phyloP scores from a whole-genome alignment of 1,140 invertebrate genomes.

The Gryon sp. region DNA sequence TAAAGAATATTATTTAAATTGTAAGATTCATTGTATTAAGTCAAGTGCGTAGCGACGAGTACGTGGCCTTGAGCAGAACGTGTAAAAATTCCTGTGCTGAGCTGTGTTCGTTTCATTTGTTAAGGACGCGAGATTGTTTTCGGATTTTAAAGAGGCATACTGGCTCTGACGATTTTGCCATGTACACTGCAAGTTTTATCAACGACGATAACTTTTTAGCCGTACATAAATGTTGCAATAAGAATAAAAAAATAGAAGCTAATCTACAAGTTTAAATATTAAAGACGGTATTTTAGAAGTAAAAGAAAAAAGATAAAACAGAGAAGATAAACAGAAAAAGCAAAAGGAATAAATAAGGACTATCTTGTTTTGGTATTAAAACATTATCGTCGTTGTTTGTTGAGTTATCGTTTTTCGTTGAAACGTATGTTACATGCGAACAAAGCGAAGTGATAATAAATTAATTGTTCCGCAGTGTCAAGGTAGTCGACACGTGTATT shows the following conservation, averaged over 20 bases:
- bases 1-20: constrained; percentile 79
- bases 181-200: constrained; percentile 14
- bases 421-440: constrained; percentile 24
- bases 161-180: constrained; percentile 23
- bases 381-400: constrained; percentile 24
- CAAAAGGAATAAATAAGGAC: constrained; percentile 1
- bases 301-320: too few species aligned
- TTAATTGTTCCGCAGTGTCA: constrained; percentile 47
- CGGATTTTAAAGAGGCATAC: constrained; percentile 23
- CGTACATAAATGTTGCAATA: constrained; percentile 12
- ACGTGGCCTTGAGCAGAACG: constrained; percentile 19
- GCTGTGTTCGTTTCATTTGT: constrained; percentile 63
- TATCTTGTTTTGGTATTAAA: too few species aligned
- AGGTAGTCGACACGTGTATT: constrained; percentile 47
- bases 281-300: constrained; percentile 22
- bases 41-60: constrained; percentile 53
- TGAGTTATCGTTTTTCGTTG: constrained; percentile 25
- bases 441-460: constrained; percentile 58
- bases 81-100: constrained; percentile 55
- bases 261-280: neutral
- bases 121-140: constrained; percentile 45
- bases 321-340: constrained; percentile 9
- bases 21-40: constrained; percentile 74
- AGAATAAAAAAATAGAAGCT: constrained; percentile 16
- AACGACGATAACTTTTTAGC: constrained; percentile 20